Percentiles rank a stretch among this genome's conserved stretches.
Evolutionary conservation across 1,140 invertebrate genomes (phyloP).

Genomic region (Drosophila novamexicana): DNA sequence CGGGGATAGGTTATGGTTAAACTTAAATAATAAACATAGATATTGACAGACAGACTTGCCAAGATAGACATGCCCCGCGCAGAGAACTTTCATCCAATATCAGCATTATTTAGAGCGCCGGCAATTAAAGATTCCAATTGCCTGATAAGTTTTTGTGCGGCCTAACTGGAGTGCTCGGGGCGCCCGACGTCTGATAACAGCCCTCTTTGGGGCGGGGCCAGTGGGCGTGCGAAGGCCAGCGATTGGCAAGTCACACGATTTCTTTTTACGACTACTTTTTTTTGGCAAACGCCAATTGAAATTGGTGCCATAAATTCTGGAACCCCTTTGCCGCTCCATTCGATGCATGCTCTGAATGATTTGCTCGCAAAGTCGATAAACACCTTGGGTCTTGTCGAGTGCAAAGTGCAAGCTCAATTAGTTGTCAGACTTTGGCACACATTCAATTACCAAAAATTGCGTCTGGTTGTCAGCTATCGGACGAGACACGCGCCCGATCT

Average conservation of each 20-base stretch:
- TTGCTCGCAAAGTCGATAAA: slow-evolving; percentile 2
- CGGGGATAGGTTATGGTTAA: slow-evolving; percentile 49
- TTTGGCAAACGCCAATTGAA: slow-evolving; percentile 31
- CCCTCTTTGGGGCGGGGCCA: slow-evolving; percentile 13
- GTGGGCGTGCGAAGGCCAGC: background rate
- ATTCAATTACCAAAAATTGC: slow-evolving; percentile 23
- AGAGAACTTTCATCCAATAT: slow-evolving; percentile 17
- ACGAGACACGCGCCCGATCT: slow-evolving; percentile 18
- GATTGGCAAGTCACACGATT: slow-evolving; percentile 17
- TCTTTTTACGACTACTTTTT: background rate
- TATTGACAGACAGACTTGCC: background rate
- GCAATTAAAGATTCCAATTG: slow-evolving; percentile 30
- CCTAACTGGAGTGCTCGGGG: slow-evolving; percentile 39
- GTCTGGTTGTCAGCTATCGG: slow-evolving; percentile 1
- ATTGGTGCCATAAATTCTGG: slow-evolving; percentile 37
- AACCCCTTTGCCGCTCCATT: slow-evolving; percentile 1
- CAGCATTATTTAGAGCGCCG: slow-evolving; percentile 14
- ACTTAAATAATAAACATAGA: slow-evolving; percentile 10
- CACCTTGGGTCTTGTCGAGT: background rate
- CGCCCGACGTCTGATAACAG: slow-evolving; percentile 37
- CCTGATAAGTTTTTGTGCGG: slow-evolving; percentile 35
- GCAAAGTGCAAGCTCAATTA: slow-evolving; percentile 25
- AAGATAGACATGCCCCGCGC: background rate
- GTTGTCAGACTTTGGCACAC: background rate
- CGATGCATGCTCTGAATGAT: slow-evolving; percentile 31